phyloP scores from a whole-genome alignment of 1,140 invertebrate genomes.

The Gryllus bimaculatus region DNA sequence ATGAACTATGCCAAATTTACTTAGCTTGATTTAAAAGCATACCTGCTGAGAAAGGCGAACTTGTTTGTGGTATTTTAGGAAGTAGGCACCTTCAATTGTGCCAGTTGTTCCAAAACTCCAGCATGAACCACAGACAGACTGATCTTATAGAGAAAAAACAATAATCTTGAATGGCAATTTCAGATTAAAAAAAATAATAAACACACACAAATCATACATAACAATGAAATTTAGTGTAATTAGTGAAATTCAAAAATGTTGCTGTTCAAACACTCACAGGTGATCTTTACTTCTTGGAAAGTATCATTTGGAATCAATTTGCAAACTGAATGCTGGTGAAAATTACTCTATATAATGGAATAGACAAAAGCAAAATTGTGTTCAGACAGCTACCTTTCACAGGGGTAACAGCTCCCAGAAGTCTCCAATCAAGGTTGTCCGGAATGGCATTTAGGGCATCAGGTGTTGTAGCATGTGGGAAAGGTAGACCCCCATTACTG shows the following conservation, averaged over 20 bases:
- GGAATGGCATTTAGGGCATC: constrained; percentile 43
- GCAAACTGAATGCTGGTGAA: no score
- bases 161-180: not conserved
- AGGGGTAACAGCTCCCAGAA: constrained; percentile 86
- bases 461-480: constrained; percentile 51
- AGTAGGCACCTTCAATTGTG: constrained; percentile 84
- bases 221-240: no score
- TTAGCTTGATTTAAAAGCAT: no score
- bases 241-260: no score
- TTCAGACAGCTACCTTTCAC: constrained; percentile 64
- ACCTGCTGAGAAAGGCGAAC: constrained; percentile 76
- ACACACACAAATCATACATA: no score
- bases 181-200: no score
- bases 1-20: not conserved
- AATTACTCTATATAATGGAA: no score
- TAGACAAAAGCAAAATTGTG: no score
- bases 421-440: constrained; percentile 74
- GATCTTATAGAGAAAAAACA: constrained; percentile 48
- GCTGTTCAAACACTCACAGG: no score
- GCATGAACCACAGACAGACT: constrained; percentile 92
- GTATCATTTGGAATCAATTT: no score
- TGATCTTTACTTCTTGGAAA: no score
- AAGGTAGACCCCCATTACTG: constrained; percentile 65
- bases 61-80: constrained; percentile 70
- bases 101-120: constrained; percentile 95